Conservation (phyloP, 2,797 vertebrate species). For the Rhincodon typus region DNA sequence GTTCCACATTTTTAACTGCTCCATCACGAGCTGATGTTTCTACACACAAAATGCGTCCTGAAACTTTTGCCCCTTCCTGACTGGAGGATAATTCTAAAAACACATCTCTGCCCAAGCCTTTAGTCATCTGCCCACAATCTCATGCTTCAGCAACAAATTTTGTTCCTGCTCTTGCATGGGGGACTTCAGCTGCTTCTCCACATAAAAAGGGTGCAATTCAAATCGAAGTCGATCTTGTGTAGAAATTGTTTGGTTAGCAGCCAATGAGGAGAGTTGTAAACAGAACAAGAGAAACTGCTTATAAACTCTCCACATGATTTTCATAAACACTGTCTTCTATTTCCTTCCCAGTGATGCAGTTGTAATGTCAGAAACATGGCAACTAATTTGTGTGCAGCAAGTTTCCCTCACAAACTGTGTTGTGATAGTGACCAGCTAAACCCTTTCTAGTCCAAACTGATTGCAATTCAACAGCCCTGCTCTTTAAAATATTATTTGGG, state of each 20-base stretch:
- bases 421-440: background rate
- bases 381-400: background rate
- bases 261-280: background rate
- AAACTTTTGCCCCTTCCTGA: background rate
- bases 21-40: background rate
- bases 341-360: too few relatives aligned
- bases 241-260: background rate
- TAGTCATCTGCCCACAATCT: background rate
- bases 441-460: background rate
- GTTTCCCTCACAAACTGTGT: background rate
- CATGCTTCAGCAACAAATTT: background rate
- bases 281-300: background rate
- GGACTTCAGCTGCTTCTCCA: accelerated
- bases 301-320: too few relatives aligned
- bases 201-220: background rate
- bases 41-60: background rate
- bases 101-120: background rate
- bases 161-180: background rate
- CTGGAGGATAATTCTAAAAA: background rate
- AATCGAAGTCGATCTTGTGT: background rate
- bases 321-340: too few relatives aligned
- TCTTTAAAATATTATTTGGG: background rate
- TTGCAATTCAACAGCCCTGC: background rate
- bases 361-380: too few relatives aligned
- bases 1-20: background rate